Conservation (phyloP, 2,888 invertebrate genomes). For the Andrena praecox region DNA sequence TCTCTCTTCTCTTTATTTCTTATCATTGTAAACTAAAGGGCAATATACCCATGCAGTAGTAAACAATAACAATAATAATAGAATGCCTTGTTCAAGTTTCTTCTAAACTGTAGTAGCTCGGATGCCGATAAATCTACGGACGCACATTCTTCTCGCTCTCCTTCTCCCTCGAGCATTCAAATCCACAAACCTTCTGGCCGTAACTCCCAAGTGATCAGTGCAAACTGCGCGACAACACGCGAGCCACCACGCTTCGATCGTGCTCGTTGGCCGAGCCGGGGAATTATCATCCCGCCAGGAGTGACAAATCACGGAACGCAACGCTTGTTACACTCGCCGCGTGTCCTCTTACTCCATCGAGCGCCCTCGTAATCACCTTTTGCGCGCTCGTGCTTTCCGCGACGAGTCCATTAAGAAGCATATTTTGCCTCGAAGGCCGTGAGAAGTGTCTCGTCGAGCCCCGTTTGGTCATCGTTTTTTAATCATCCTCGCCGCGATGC, state of each 20-base stretch:
- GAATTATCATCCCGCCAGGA: not conserved
- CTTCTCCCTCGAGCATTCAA: too few species aligned
- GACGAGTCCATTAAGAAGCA: constrained; percentile 41
- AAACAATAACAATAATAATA: too few species aligned
- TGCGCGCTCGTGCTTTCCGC: constrained; percentile 14
- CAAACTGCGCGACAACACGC: too few species aligned
- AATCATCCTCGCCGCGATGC: constrained; percentile 45
- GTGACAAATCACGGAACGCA: constrained; percentile 15
- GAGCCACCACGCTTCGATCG: not conserved
- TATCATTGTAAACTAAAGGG: too few species aligned
- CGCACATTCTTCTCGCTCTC: too few species aligned
- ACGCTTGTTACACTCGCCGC: not conserved
- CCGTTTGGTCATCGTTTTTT: constrained; percentile 52
- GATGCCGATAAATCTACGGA: too few species aligned
- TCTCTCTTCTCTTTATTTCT: too few species aligned
- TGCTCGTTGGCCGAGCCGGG: not conserved
- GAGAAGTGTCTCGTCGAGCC: not conserved
- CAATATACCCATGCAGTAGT: too few species aligned
- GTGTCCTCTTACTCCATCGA: constrained; percentile 26
- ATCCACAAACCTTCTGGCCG: too few species aligned
- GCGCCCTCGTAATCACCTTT: constrained; percentile 23
- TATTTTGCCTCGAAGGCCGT: not conserved
- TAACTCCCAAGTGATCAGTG: too few species aligned
- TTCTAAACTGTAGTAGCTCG: too few species aligned
- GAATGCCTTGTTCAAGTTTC: too few species aligned